Conservation (phyloP, 2,113 vertebrate genomes). For the Diphyllodes magnificus region DNA sequence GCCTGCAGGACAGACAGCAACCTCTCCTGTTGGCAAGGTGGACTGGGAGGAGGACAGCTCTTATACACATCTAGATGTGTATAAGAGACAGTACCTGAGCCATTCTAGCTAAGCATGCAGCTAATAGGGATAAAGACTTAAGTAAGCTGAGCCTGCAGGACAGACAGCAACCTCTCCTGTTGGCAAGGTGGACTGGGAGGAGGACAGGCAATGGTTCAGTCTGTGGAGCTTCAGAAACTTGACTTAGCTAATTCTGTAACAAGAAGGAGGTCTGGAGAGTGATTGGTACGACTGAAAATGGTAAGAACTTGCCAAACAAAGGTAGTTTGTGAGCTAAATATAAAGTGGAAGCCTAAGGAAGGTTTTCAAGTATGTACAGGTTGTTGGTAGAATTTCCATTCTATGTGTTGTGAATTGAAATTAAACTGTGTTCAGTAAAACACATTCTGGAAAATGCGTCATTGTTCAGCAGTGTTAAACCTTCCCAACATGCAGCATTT, state of each 20-base stretch:
- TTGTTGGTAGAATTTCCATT: not conserved
- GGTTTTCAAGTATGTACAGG: not conserved
- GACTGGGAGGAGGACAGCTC: not conserved
- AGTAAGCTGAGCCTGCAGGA: not conserved
- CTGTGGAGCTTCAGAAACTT: not conserved
- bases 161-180: not conserved
- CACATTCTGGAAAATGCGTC: not conserved
- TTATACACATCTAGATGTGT: no score
- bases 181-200: not conserved
- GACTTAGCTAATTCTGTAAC: not conserved
- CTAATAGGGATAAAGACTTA: not conserved
- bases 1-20: not conserved
- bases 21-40: not conserved
- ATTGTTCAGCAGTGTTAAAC: not conserved
- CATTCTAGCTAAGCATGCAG: not conserved
- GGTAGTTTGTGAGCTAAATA: not conserved
- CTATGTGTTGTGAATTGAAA: not conserved
- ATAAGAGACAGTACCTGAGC: no score
- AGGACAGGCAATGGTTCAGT: not conserved
- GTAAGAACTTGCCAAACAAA: not conserved
- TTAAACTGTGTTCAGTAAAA: not conserved
- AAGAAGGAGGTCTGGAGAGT: not conserved
- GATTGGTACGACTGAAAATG: not conserved
- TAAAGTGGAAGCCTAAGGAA: not conserved
- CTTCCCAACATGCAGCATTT: not conserved